These are phyloP conservation scores for Pseudonaja textilis DNA, from an alignment of 2,113 vertebrate species.

Conservation along the genomic window DNA sequence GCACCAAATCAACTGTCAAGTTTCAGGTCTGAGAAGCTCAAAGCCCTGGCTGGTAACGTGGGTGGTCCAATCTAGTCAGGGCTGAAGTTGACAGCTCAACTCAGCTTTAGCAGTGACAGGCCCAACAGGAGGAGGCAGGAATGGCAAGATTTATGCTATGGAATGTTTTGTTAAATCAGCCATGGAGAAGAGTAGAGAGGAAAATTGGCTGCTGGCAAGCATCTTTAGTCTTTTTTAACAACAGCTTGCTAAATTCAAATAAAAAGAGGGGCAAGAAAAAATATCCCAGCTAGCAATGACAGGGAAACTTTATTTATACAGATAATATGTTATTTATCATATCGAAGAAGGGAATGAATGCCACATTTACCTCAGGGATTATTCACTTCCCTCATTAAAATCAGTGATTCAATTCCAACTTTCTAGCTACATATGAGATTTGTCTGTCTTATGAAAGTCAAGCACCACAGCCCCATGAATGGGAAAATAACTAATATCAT, in stretches of 20 bases:
- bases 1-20: conserved; percentile 10
- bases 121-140: conserved; percentile 27
- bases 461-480: conserved; percentile 53
- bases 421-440: conserved; percentile 57
- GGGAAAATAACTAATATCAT: conserved; percentile 36
- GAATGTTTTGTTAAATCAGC: conserved; percentile 32
- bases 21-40: conserved; percentile 1
- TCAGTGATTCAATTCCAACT: conserved; percentile 45
- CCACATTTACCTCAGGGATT: conserved; percentile 52
- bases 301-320: conserved; percentile 1
- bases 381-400: conserved; percentile 46
- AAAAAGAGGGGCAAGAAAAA: background rate
- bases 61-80: conserved; percentile 25
- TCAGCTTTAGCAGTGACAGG: conserved; percentile 9
- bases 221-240: conserved; percentile 11
- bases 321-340: conserved; percentile 28
- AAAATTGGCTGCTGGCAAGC: background rate
- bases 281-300: background rate
- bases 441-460: conserved; percentile 63
- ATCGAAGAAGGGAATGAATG: conserved; percentile 35
- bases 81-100: conserved; percentile 21
- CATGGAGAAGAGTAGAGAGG: background rate
- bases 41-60: rapidly evolving
- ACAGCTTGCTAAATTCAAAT: background rate
- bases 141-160: conserved; percentile 28